phyloP scores from a whole-genome alignment of 2,888 invertebrate genomes.

The Oscheius sp. region DNA sequence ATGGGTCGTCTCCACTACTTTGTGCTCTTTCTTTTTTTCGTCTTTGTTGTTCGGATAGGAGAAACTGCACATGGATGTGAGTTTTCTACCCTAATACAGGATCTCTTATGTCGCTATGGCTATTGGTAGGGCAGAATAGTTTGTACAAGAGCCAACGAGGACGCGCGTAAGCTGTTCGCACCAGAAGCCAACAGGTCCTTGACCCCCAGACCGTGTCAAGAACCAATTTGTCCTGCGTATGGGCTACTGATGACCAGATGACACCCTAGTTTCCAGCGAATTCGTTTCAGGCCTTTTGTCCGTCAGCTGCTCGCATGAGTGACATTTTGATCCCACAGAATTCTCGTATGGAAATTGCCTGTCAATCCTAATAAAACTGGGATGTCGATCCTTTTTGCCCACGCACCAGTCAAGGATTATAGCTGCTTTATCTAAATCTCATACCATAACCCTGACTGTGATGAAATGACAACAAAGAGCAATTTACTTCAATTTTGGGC shows the following conservation, averaged over 20 bases:
- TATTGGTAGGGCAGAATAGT: too few species aligned
- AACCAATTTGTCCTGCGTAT: conserved; percentile 43
- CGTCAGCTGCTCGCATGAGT: conserved; percentile 25
- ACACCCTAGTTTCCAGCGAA: conserved; percentile 10
- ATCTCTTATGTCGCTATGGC: too few species aligned
- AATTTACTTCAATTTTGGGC: too few species aligned
- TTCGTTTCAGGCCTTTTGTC: background rate
- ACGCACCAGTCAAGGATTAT: conserved; percentile 1
- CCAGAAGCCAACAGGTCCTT: conserved; percentile 36
- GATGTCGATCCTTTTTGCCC: background rate
- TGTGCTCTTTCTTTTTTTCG: conserved; percentile 2
- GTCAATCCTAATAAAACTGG: background rate
- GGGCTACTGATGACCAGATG: conserved; percentile 19
- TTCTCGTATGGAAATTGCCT: conserved; percentile 21
- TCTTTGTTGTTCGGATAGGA: conserved; percentile 1
- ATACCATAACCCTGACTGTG: too few species aligned
- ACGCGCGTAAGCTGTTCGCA: conserved; percentile 19
- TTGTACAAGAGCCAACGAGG: background rate
- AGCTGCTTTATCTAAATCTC: conserved; percentile 2
- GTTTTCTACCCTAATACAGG: too few species aligned
- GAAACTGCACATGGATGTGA: conserved; percentile 13
- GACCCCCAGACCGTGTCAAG: conserved; percentile 50
- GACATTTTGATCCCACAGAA: conserved; percentile 30
- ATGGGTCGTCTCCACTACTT: conserved; percentile 1
- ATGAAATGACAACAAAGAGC: too few species aligned